These are phyloP conservation scores for Pedionomus torquatus DNA, from an alignment of 2,113 vertebrate species.

Conservation along the genomic window DNA sequence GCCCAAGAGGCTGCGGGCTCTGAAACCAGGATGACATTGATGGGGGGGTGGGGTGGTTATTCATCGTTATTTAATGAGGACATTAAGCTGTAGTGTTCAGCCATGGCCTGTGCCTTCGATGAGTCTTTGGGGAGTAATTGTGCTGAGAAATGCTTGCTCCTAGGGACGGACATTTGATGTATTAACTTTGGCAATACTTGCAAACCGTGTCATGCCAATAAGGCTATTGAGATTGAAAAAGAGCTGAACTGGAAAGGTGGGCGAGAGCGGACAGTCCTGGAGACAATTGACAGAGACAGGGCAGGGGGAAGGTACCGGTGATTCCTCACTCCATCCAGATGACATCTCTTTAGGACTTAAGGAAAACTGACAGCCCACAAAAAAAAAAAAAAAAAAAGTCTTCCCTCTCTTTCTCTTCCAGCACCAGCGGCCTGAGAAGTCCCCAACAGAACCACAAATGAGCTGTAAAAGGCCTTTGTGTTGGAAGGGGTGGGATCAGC, in stretches of 20 bases:
- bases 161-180: conserved; percentile 8
- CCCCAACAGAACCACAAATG: not conserved
- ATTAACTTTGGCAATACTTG: conserved; percentile 57
- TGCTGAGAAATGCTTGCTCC: conserved; percentile 9
- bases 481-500: not conserved
- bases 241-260: conserved; percentile 50
- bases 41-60: not conserved
- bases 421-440: not conserved
- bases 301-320: not conserved
- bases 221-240: conserved; percentile 27
- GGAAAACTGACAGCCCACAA: not conserved
- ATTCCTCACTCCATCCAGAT: not conserved
- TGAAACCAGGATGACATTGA: not conserved
- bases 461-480: not conserved
- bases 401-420: not conserved
- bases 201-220: conserved; percentile 52
- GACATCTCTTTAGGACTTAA: not conserved
- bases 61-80: conserved; percentile 31
- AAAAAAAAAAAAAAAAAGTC: not conserved
- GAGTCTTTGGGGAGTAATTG: conserved; percentile 43
- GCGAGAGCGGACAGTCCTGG: not conserved
- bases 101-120: not conserved
- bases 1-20: not conserved
- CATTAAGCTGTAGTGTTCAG: not conserved
- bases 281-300: conserved; percentile 51